Evolutionary conservation across 2,113 vertebrate genomes (phyloP).

Genomic region (Ageneiosus marmoratus): DNA sequence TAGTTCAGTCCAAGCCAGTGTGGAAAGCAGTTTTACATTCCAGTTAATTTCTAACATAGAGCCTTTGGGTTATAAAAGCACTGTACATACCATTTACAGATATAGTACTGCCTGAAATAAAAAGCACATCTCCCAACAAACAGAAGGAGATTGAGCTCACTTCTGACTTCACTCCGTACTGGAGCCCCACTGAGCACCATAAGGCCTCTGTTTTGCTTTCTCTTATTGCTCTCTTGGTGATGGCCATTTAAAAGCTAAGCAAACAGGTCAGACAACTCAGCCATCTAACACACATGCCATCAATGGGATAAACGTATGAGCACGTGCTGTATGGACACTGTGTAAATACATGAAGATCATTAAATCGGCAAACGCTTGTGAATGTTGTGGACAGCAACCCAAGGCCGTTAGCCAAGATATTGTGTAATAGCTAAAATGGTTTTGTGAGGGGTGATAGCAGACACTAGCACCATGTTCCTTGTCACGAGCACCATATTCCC

Average conservation of each 20-base stretch:
- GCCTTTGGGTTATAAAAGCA: slow-evolving; percentile 1
- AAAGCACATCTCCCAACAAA: slow-evolving; percentile 56
- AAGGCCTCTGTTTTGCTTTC: slow-evolving; percentile 70
- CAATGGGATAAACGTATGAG: slow-evolving; percentile 51
- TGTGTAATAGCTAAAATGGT: not conserved
- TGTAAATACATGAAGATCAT: slow-evolving; percentile 60
- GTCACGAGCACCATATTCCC: too few relatives aligned
- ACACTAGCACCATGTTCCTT: too few relatives aligned
- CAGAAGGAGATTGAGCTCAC: slow-evolving; percentile 34
- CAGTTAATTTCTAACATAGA: not conserved
- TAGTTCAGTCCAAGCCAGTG: not conserved
- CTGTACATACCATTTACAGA: slow-evolving; percentile 27
- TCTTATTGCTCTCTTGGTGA: slow-evolving; percentile 55
- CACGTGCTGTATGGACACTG: slow-evolving; percentile 48
- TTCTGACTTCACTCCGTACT: slow-evolving; percentile 28
- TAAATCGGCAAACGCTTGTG: slow-evolving; percentile 47
- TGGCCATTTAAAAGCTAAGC: slow-evolving; percentile 55
- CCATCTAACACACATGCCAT: slow-evolving; percentile 58
- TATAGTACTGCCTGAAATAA: slow-evolving; percentile 36
- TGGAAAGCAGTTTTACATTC: not conserved
- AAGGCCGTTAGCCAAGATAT: not conserved
- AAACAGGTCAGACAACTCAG: slow-evolving; percentile 56
- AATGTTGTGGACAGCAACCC: not conserved
- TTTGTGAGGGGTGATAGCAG: not conserved
- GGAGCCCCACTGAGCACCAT: slow-evolving; percentile 66